Percentiles rank a stretch among this genome's conserved stretches.
phyloP scores from a whole-genome alignment of 2,888 invertebrate species.

The Onchidella celtica region DNA sequence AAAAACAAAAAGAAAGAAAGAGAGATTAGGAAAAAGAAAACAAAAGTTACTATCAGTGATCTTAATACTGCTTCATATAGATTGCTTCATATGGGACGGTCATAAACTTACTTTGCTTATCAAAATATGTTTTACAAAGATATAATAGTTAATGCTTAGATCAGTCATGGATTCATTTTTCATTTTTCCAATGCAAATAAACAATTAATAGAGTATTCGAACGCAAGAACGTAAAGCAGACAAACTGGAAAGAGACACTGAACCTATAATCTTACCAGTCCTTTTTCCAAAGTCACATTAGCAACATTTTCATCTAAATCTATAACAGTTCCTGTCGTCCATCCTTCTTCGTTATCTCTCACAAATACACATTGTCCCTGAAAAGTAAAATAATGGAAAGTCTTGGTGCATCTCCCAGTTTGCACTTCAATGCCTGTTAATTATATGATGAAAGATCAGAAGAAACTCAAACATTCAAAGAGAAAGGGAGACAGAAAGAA shows the following conservation, averaged over 20 bases:
- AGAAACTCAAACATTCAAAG: no score
- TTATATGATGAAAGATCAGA: no score
- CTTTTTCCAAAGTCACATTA: background rate
- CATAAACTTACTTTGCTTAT: no score
- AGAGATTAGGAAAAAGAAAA: no score
- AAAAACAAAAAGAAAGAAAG: background rate
- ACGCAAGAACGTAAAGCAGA: background rate
- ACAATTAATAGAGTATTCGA: background rate
- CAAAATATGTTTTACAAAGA: background rate
- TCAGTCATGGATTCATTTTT: no score
- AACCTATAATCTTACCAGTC: background rate
- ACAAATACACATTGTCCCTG: slow-evolving; percentile 60
- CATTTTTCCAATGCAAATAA: no score
- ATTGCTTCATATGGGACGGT: no score
- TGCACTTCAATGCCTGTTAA: no score
- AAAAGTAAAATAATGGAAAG: slow-evolving; percentile 26
- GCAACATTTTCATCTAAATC: slow-evolving; percentile 31
- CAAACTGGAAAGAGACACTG: background rate
- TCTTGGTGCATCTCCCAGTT: no score
- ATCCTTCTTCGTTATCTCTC: slow-evolving; percentile 53
- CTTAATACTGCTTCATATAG: no score
- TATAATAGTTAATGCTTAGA: no score
- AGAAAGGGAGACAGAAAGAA: no score
- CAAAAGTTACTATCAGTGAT: background rate
- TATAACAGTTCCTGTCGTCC: slow-evolving; percentile 55